Evolutionary conservation across 1,140 invertebrate species (phyloP), one percentile per base, ranked within the genome.

Genomic region (Ruditapes philippinarum): DNA sequence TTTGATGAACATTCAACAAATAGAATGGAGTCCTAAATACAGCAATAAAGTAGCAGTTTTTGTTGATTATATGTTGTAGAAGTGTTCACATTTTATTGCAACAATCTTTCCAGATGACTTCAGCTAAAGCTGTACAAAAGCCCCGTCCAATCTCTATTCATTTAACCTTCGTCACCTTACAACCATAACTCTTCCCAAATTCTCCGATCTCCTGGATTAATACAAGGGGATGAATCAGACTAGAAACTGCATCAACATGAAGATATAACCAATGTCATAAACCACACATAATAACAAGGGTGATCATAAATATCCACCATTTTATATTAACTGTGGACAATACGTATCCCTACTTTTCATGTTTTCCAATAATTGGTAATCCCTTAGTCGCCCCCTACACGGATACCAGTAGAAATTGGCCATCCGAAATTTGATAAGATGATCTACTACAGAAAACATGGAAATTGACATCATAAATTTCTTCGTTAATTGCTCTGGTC

Each of bases 131-230:
- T 70, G 25, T 25, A 49, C 38, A 65, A 82, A 82, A 51, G 22
- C 80, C n/a, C 60, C 25, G 38, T 84, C 82, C 82, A 84, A 84
- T 84, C 82, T 84, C 65, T 70, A 84, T 84, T 84, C 82, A 84
- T 84, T 84, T 84, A 84, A 84, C 82, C 82, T 33, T 45, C 17
- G 49, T 22, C 82, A 84, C 82, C 82, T 40, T 54, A 73, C 19
- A 73, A 38, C 65, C 82, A 84, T 84, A 84, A 84, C 38, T 84
- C 82, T 84, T 73, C 40, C 3, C 51, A 1, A 70, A 54, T 74
- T 49, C 62, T 14, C 28, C 17, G 17, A 84, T 33, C 40, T 42
- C n/a, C 31, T 38, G 60, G 38, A 84, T 81, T 81, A 73, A 54
- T 84, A 19, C 25, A 17, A 40, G 28, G n/a, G 19, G 62, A 73